phyloP scores from a whole-genome alignment of 1,140 invertebrate genomes.

The Drosophila seguyi region DNA sequence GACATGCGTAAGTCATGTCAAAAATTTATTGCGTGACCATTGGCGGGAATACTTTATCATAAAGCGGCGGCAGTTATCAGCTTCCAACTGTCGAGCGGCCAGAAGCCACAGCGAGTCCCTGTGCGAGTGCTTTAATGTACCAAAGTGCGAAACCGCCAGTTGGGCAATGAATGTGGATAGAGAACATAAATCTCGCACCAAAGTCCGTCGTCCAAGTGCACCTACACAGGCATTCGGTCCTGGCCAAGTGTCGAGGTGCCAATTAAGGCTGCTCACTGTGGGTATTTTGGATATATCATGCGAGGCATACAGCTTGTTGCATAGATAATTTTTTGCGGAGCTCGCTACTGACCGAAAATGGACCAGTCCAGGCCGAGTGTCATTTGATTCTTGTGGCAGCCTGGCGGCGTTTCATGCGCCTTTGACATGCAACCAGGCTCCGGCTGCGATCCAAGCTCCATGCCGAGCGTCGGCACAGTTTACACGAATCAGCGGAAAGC shows the following conservation, averaged over 20 bases:
- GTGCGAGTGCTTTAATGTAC: conserved; percentile 28
- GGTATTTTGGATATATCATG: conserved; percentile 41
- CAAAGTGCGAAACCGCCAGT: conserved; percentile 66
- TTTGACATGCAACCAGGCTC: conserved; percentile 72
- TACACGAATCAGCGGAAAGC: conserved; percentile 53
- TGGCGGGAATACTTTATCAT: conserved; percentile 56
- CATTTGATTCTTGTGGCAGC: conserved; percentile 65
- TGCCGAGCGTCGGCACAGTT: conserved; percentile 66
- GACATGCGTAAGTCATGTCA: conserved; percentile 74
- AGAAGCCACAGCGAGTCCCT: conserved; percentile 9
- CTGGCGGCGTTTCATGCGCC: conserved; percentile 73
- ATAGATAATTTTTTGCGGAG: conserved; percentile 45
- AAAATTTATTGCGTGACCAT: conserved; percentile 58
- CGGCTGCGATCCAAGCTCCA: conserved; percentile 14
- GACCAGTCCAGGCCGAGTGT: conserved; percentile 52
- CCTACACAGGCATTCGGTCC: conserved; percentile 58
- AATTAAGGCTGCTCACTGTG: conserved; percentile 69
- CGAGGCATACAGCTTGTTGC: conserved; percentile 10
- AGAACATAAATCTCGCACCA: conserved; percentile 66
- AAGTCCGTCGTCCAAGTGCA: conserved; percentile 56
- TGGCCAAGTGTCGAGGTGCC: conserved; percentile 73
- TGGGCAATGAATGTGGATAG: conserved; percentile 51
- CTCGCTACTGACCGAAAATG: conserved; percentile 47
- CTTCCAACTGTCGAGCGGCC: conserved; percentile 25
- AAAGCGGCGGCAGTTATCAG: conserved; percentile 30